Evolutionary conservation across 1,140 invertebrate species (phyloP).

Genomic region (Drosophila pallidifrons): DNA sequence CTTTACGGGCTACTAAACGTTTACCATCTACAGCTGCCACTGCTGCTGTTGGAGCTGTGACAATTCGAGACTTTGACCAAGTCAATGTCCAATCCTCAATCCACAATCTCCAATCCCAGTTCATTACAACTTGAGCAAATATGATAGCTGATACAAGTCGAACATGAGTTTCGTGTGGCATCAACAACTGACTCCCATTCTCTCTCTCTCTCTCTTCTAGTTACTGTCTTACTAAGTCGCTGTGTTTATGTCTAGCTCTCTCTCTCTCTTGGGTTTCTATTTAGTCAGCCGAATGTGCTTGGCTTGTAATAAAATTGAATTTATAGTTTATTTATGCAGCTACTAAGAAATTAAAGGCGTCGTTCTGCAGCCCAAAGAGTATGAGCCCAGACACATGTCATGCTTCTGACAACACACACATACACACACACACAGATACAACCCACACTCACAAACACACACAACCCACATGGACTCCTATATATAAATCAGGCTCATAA

Average conservation of each 20-base stretch:
- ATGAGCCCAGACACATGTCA: slow-evolving; percentile 71
- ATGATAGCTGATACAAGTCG: slow-evolving; percentile 55
- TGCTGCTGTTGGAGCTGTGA: slow-evolving; percentile 52
- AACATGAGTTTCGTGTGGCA: slow-evolving; percentile 63
- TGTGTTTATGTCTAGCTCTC: neutral
- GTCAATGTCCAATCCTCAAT: neutral
- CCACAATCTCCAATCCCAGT: slow-evolving; percentile 2
- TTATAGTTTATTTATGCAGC: slow-evolving; percentile 83
- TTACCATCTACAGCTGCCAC: slow-evolving; percentile 64
- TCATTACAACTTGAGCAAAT: slow-evolving; percentile 61
- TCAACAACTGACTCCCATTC: neutral
- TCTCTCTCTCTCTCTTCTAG: neutral
- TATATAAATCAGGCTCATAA: slow-evolving; percentile 72
- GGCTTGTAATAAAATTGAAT: slow-evolving; percentile 69
- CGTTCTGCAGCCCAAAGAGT: slow-evolving; percentile 22
- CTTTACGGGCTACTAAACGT: slow-evolving; percentile 78
- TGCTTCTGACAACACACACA: slow-evolving; percentile 43
- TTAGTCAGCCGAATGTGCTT: slow-evolving; percentile 30
- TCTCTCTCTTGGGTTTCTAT: slow-evolving; percentile 32
- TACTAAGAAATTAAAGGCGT: slow-evolving; percentile 81
- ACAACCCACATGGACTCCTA: neutral
- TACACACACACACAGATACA: slow-evolving; percentile 25
- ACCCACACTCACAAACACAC: slow-evolving; percentile 16
- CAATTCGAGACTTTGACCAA: slow-evolving; percentile 39
- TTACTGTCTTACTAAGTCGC: neutral